Evolutionary conservation across 92 coral and sea anemone genomes (phyloP), one percentile per base, ranked within the genome.

Genomic region (Porites cylindrica): DNA sequence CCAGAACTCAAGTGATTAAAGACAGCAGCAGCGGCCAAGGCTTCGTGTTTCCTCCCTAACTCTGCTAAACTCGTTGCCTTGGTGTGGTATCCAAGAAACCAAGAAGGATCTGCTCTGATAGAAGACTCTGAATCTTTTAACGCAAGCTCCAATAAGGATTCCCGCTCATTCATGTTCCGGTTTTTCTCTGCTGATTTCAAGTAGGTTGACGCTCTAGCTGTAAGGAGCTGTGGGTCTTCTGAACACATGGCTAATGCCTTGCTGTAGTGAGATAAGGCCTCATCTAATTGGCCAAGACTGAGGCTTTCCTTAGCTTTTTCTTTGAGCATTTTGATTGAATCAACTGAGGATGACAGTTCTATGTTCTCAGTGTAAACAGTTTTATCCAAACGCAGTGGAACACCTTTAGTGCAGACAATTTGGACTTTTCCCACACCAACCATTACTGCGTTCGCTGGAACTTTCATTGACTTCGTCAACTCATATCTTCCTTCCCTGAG

Each of bases 351-450:
- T 12, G 62, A 79, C 10, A 64, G 51, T 20, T 60, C 21, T 10
- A 79, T 79, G 83, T 79, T 79, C 51, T 79, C 83, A 11, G 51
- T 7, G 72, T 79, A 79, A 12, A 65, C 47, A 1, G 83, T 51
- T 79, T 21, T 10, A 65, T 79, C 61, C 9, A 50, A 1, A 13
- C 63, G 21, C 47, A 79, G 50, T n/a, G 63, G 83, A 19, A 65
- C 61, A 47, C 83, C 62, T 47, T 16, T 20, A 1, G 12, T 10
- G 72, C 83, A 79, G 47, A 1, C 7, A 20, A 79, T 66, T 51
- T 79, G 83, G 62, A 23, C 61, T 1, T 79, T 11, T 10, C 72
- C 83, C 50, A 47, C 60, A 19, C 83, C 83, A 79, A 64, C 83
- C 32, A 79, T 20, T 13, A 79, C 62, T 4, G 73, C 43, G 50